phyloP scores from a whole-genome alignment of 1,140 invertebrate species.

The Rhopalosiphum padi region DNA sequence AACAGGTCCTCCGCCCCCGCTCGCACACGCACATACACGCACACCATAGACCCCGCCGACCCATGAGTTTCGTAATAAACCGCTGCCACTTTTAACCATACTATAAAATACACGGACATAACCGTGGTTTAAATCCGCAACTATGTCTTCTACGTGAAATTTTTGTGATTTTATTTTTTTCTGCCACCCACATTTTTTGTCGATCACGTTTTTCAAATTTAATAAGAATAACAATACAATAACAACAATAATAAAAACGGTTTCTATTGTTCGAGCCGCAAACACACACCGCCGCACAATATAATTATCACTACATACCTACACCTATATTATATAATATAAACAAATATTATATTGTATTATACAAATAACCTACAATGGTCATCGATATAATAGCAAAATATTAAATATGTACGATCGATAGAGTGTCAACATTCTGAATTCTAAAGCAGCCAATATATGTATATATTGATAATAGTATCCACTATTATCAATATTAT shows the following conservation, averaged over 20 bases:
- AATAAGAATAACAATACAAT: background rate
- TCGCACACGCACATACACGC: background rate
- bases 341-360: background rate
- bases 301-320: background rate
- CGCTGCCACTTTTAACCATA: background rate
- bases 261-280: background rate
- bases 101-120: no score
- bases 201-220: background rate
- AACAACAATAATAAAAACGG: background rate
- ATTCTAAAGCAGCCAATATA: background rate
- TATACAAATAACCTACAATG: background rate
- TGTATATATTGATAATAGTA: no score
- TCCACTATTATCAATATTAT: no score
- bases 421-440: background rate
- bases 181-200: background rate
- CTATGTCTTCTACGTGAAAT: background rate
- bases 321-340: background rate
- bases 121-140: background rate
- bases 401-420: background rate
- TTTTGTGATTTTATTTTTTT: background rate
- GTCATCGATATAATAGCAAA: background rate
- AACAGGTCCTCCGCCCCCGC: slow-evolving; percentile 35
- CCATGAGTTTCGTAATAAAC: background rate
- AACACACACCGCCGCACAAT: background rate
- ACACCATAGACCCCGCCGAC: background rate